Conservation (phyloP, 2,797 vertebrate species). For the Pelodytes ibericus region DNA sequence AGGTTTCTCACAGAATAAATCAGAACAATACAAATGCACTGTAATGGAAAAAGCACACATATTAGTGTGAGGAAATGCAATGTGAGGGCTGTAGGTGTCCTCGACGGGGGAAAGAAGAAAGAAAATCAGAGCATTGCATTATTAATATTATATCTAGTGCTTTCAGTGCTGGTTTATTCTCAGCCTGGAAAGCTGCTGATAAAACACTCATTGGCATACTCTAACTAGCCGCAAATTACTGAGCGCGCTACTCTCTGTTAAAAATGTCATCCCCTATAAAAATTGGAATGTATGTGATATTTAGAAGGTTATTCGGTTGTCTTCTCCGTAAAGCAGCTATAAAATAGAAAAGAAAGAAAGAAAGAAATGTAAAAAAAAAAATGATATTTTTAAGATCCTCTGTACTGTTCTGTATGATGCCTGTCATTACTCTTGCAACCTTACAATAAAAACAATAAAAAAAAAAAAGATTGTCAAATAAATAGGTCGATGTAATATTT, state of each 20-base stretch:
- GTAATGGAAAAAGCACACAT: slow-evolving; percentile 46
- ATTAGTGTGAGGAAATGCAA: slow-evolving; percentile 43
- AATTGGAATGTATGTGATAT: slow-evolving; percentile 29
- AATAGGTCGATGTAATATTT: slow-evolving; percentile 2
- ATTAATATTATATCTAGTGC: slow-evolving; percentile 56
- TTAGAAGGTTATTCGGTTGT: slow-evolving; percentile 13
- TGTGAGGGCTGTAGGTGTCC: slow-evolving; percentile 50
- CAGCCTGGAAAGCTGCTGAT: slow-evolving; percentile 30
- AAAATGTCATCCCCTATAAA: slow-evolving; percentile 25
- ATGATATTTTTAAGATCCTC: too few species aligned
- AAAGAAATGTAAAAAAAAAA: slow-evolving; percentile 9
- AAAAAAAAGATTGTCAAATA: slow-evolving; percentile 4
- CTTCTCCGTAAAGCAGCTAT: neutral
- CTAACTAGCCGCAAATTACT: slow-evolving; percentile 31
- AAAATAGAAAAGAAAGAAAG: neutral
- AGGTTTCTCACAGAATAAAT: slow-evolving; percentile 46
- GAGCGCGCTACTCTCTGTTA: slow-evolving; percentile 21
- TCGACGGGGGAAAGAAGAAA: slow-evolving; percentile 17
- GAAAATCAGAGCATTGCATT: slow-evolving; percentile 33
- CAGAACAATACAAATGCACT: slow-evolving; percentile 54
- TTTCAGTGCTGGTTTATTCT: slow-evolving; percentile 44
- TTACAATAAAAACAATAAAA: neutral
- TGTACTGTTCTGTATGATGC: too few species aligned
- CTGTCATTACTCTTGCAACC: too few species aligned
- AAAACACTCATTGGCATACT: slow-evolving; percentile 36